phyloP scores from a whole-genome alignment of 2,888 invertebrate genomes.

The Dione juno region DNA sequence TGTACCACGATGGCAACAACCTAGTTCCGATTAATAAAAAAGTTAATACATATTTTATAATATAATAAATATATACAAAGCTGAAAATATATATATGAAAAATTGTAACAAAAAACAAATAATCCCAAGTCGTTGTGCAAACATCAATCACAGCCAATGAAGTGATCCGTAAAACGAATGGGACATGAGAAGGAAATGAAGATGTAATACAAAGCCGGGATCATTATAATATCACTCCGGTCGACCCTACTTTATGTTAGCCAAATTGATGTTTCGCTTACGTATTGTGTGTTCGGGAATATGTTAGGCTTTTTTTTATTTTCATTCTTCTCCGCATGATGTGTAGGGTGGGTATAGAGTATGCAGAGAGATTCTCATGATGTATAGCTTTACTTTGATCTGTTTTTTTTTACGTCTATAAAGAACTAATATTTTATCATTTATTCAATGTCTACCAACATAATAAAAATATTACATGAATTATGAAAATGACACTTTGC shows the following conservation, averaged over 20 bases:
- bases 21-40: too few species aligned
- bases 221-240: conserved; percentile 65
- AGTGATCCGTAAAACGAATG: conserved; percentile 48
- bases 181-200: conserved; percentile 58
- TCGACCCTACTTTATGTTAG: conserved; percentile 55
- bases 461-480: too few species aligned
- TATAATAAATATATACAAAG: background rate
- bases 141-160: conserved; percentile 53
- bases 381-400: background rate
- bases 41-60: too few species aligned
- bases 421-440: too few species aligned
- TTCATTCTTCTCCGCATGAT: background rate
- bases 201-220: conserved; percentile 58
- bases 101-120: background rate
- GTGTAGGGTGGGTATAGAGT: too few species aligned
- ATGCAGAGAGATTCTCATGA: background rate
- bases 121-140: conserved; percentile 20
- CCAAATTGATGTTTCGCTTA: conserved; percentile 58
- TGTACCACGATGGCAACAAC: too few species aligned
- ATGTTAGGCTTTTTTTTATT: background rate
- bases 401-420: too few species aligned
- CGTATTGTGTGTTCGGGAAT: conserved; percentile 49
- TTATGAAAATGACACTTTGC: too few species aligned
- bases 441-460: too few species aligned
- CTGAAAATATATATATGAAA: background rate